phyloP scores from a whole-genome alignment of 2,113 vertebrate genomes.

The Hucho hucho region DNA sequence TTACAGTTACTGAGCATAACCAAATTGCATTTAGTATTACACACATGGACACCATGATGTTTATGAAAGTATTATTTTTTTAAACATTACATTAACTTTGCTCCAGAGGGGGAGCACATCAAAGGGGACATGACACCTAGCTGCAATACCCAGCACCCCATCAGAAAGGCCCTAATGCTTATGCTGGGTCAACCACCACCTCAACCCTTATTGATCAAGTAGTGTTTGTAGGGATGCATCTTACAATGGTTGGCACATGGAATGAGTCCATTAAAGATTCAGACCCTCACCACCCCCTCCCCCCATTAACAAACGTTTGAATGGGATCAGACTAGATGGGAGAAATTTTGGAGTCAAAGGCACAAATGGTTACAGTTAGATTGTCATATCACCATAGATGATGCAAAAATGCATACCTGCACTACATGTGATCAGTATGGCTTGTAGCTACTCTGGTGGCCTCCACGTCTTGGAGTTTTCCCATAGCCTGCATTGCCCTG shows the following conservation, averaged over 20 bases:
- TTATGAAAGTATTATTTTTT: not conserved
- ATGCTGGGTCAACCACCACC: slow-evolving; percentile 53
- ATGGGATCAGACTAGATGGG: slow-evolving; percentile 73
- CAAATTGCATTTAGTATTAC: slow-evolving; percentile 51
- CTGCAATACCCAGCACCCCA: slow-evolving; percentile 58
- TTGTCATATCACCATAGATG: slow-evolving; percentile 12
- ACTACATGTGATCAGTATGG: slow-evolving; percentile 98
- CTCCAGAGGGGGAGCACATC: slow-evolving; percentile 8
- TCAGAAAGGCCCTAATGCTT: slow-evolving; percentile 50
- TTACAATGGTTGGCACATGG: slow-evolving; percentile 65
- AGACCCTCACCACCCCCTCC: slow-evolving; percentile 31
- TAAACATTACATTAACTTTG: not conserved
- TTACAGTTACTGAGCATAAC: slow-evolving; percentile 73
- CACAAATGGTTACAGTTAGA: slow-evolving; percentile 73
- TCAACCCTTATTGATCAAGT: slow-evolving; percentile 76
- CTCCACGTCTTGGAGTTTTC: slow-evolving; percentile 98
- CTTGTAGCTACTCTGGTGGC: slow-evolving; percentile 99
- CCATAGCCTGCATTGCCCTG: slow-evolving; percentile 99
- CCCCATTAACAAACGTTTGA: slow-evolving; percentile 62
- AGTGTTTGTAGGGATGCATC: slow-evolving; percentile 71
- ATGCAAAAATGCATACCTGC: slow-evolving; percentile 82
- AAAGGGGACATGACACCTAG: slow-evolving; percentile 50
- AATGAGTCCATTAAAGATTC: slow-evolving; percentile 70
- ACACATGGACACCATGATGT: slow-evolving; percentile 1
- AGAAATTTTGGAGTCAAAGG: slow-evolving; percentile 72